These are phyloP conservation scores for Lasioglossum morio DNA, from an alignment of 2,888 invertebrate species.

Conservation along the genomic window DNA sequence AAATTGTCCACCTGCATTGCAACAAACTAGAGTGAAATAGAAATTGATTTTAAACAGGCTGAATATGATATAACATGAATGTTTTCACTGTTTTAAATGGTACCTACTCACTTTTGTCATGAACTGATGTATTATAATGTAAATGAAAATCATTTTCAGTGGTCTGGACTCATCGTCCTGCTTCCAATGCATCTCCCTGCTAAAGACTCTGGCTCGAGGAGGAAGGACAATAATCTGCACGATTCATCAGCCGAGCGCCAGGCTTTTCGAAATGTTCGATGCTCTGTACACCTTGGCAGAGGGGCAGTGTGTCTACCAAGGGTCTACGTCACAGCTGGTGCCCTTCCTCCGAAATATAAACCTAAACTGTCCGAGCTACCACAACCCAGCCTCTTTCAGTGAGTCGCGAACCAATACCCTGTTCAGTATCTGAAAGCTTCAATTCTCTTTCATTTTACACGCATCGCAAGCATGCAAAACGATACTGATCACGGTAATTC, in stretches of 20 bases:
- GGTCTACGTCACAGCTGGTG: slow-evolving; percentile 93
- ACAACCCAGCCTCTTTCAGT: slow-evolving; percentile 98
- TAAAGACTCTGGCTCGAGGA: slow-evolving; percentile 95
- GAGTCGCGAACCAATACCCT: slow-evolving; percentile 69
- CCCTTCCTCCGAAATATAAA: slow-evolving; percentile 92
- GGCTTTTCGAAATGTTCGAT: slow-evolving; percentile 98
- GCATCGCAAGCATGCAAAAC: not conserved
- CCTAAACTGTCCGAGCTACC: slow-evolving; percentile 97
- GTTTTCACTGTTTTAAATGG: no score
- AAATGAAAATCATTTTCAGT: slow-evolving; percentile 84
- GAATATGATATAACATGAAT: no score
- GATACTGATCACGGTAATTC: slow-evolving; percentile 6
- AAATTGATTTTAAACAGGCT: no score
- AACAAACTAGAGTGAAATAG: no score
- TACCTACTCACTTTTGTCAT: no score
- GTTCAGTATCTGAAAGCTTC: not conserved
- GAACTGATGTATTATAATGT: no score
- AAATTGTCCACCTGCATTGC: no score
- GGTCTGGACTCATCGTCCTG: slow-evolving; percentile 98
- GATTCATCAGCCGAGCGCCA: slow-evolving; percentile 98
- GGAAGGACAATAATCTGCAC: slow-evolving; percentile 98
- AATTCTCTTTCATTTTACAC: not conserved
- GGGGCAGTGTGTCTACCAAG: slow-evolving; percentile 97
- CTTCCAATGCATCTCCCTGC: slow-evolving; percentile 95
- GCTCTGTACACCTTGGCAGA: slow-evolving; percentile 97